phyloP scores from a whole-genome alignment of 2,888 invertebrate genomes.

The Hirtodrosophila histrioides region DNA sequence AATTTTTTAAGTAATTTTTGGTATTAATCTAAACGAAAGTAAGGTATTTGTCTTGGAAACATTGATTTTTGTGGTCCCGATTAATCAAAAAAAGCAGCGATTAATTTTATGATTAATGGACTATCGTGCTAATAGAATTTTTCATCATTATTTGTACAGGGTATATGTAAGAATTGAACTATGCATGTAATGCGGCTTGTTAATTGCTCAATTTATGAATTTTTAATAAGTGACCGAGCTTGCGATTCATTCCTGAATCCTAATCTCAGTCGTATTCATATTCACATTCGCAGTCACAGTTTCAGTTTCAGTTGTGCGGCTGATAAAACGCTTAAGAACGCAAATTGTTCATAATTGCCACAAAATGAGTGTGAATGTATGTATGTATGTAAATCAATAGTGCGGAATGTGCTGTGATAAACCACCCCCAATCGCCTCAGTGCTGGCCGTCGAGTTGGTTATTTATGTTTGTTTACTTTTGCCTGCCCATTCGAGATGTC shows the following conservation, averaged over 20 bases:
- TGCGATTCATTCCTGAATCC: no score
- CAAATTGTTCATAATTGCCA: neutral
- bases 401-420: slow-evolving; percentile 49
- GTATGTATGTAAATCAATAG: slow-evolving; percentile 20
- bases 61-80: no score
- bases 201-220: slow-evolving; percentile 33
- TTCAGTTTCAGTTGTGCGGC: neutral
- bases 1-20: no score
- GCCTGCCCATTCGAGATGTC: slow-evolving; percentile 41
- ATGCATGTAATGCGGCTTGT: slow-evolving; percentile 24
- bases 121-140: no score
- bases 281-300: slow-evolving; percentile 1
- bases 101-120: no score
- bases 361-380: neutral
- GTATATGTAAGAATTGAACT: slow-evolving; percentile 7
- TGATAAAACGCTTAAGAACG: slow-evolving; percentile 37
- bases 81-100: no score
- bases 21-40: no score
- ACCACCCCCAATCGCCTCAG: slow-evolving; percentile 15
- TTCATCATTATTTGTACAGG: no score
- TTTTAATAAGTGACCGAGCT: slow-evolving; percentile 9
- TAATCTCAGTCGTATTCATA: slow-evolving; percentile 15
- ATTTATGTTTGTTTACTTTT: slow-evolving; percentile 62
- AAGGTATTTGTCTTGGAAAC: no score
- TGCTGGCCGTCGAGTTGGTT: slow-evolving; percentile 6